Evolutionary conservation across 2,113 vertebrate species (phyloP), one percentile per base, ranked within the genome.

Genomic region (Lophochroa leadbeateri): DNA sequence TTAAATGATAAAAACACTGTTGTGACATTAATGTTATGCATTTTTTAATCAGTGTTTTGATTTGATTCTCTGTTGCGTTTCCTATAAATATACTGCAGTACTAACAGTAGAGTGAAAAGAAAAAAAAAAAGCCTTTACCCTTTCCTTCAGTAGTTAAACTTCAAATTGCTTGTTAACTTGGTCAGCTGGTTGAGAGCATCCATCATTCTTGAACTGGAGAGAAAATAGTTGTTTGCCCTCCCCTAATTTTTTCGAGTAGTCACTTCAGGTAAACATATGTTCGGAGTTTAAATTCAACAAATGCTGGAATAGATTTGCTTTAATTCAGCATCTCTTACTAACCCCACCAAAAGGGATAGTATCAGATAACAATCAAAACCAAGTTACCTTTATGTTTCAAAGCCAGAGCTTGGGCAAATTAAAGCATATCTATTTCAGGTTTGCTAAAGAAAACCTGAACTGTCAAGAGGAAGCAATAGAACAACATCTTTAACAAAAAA

Each of bases 41-140:
- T 97, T 98, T 98, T 97, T 98, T 98, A 98, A 98, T 98, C 98
- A 98, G 97, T 98, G 97, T 98, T 99, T 98, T 99, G 98, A 99
- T 98, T 98, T 99, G 99, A 99, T 97, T 97, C 84, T 82, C 81
- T 91, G 71, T 90, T 96, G 68, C 41, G 5, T 94, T 97, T 97
- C 57, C 47, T 91, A 91, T 89, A 97, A 97, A 96, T 69, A 96
- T 37, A 60, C 19, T 88, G 63, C 79, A 92, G 64, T 70, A 57
- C 39, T 63, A 95, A 95, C 11, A 87, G 82, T 49, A 95, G 68
- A 96, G 52, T 91, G 88, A 91, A 61, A 95, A 94, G 77, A 27
- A 91, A 75, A 16, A 92, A 95, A 95, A 81, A 63, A 80, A 39
- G 15, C 67, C 41, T 94, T 92, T 94, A 79, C 55, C 68, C 43